These are phyloP conservation scores for Mylabris phalerata DNA, from an alignment of 1,140 invertebrate species.

Conservation along the genomic window DNA sequence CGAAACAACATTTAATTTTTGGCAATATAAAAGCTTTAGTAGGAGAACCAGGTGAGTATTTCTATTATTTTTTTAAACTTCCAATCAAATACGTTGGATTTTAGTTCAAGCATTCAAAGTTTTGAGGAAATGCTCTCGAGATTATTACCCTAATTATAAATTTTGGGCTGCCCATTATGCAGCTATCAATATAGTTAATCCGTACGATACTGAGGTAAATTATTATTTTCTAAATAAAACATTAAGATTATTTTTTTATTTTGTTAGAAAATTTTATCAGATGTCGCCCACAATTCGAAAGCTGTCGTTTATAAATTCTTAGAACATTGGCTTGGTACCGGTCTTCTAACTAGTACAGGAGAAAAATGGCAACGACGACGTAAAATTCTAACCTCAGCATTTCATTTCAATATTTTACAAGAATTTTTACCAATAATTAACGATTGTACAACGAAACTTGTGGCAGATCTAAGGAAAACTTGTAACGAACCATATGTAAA, in stretches of 20 bases:
- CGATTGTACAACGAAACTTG: constrained; percentile 53
- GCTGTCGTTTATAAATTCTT: constrained; percentile 13
- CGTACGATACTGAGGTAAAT: constrained; percentile 3
- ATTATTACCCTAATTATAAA: constrained; percentile 4
- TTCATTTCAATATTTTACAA: constrained; percentile 69
- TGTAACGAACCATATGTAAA: constrained; percentile 1
- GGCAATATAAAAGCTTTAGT: neutral
- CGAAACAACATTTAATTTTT: neutral
- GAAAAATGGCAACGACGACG: constrained; percentile 58
- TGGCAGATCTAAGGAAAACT: constrained; percentile 32
- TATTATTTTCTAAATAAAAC: neutral
- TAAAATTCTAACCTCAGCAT: constrained; percentile 67
- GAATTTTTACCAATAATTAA: constrained; percentile 64
- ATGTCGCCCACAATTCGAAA: neutral
- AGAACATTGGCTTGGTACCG: constrained; percentile 19
- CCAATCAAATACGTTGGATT: no score
- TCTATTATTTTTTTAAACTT: neutral
- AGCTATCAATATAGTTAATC: constrained; percentile 1
- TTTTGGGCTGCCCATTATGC: neutral
- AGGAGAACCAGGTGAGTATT: neutral
- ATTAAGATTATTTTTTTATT: neutral
- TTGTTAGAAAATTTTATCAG: constrained; percentile 4
- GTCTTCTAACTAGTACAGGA: constrained; percentile 35
- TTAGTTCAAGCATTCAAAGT: neutral
- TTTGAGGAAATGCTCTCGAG: constrained; percentile 1